Percentiles rank a stretch among this genome's conserved stretches.
Evolutionary conservation across 1,140 invertebrate species (phyloP).

Genomic region (Ericerus pela): DNA sequence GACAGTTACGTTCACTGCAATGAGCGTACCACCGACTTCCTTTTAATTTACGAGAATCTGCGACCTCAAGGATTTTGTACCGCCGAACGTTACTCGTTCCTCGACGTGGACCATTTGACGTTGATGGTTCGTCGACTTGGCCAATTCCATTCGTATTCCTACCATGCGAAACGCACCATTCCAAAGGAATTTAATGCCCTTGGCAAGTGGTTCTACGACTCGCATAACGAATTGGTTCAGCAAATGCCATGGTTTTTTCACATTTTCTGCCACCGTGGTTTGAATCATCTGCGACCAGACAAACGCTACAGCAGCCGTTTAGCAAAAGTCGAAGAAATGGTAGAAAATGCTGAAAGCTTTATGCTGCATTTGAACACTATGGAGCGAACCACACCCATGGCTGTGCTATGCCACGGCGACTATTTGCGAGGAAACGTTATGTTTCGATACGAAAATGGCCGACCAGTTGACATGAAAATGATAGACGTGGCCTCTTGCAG

Average conservation of each 20-base stretch:
- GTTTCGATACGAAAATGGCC: slow-evolving; percentile 2
- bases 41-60: not conserved
- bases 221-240: not conserved
- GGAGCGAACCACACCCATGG: slow-evolving; percentile 23
- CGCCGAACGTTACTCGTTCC: not conserved
- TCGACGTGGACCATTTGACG: not conserved
- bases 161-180: not conserved
- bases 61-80: not conserved
- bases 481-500: slow-evolving; percentile 30
- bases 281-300: not conserved
- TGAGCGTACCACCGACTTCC: not conserved
- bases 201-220: not conserved
- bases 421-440: slow-evolving; percentile 30
- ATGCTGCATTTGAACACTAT: not conserved
- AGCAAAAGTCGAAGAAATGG: not conserved
- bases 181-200: not conserved
- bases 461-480: slow-evolving; percentile 25
- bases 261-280: not conserved
- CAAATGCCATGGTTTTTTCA: not conserved
- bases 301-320: not conserved
- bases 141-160: not conserved
- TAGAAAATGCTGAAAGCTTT: not conserved
- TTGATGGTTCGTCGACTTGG: not conserved
- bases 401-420: slow-evolving; percentile 32
- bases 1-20: not conserved